Percentiles rank a stretch among this genome's conserved stretches.
These are phyloP conservation scores for Cenopis cana DNA, from an alignment of 2,888 invertebrate species.

Conservation along the genomic window DNA sequence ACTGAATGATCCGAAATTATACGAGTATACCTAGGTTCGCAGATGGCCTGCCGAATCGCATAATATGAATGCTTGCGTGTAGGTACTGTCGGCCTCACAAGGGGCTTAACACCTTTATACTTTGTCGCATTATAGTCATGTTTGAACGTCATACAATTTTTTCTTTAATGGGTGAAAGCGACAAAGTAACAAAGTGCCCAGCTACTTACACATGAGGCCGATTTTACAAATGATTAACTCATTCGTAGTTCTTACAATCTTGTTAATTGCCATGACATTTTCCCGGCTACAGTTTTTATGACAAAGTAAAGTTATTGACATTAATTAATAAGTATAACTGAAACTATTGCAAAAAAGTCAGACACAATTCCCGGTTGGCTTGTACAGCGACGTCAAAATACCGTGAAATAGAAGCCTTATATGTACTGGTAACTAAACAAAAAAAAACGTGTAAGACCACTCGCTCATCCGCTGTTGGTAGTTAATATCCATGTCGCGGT, in stretches of 20 bases:
- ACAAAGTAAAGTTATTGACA: conserved; percentile 5
- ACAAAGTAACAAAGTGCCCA: too few species aligned
- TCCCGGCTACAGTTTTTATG: conserved; percentile 11
- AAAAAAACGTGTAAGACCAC: conserved; percentile 33
- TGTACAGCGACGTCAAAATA: conserved; percentile 14
- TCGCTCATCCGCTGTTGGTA: conserved; percentile 40
- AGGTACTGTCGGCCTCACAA: too few species aligned
- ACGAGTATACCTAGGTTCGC: neutral
- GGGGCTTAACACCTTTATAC: too few species aligned
- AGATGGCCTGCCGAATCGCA: neutral
- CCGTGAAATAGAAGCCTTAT: conserved; percentile 39
- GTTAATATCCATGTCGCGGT: conserved; percentile 43
- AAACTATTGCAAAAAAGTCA: neutral
- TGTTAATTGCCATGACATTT: conserved; percentile 8
- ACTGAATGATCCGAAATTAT: too few species aligned
- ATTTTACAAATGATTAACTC: neutral
- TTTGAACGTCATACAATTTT: too few species aligned
- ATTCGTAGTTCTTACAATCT: conserved; percentile 6
- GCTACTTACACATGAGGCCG: too few species aligned
- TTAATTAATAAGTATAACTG: conserved; percentile 7
- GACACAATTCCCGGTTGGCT: conserved; percentile 3
- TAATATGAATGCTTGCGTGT: too few species aligned
- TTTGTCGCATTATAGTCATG: too few species aligned
- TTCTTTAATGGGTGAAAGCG: too few species aligned
- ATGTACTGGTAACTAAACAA: conserved; percentile 21